These are phyloP conservation scores for Leptopilina syphax DNA, from an alignment of 2,888 invertebrate genomes.

Conservation along the genomic window DNA sequence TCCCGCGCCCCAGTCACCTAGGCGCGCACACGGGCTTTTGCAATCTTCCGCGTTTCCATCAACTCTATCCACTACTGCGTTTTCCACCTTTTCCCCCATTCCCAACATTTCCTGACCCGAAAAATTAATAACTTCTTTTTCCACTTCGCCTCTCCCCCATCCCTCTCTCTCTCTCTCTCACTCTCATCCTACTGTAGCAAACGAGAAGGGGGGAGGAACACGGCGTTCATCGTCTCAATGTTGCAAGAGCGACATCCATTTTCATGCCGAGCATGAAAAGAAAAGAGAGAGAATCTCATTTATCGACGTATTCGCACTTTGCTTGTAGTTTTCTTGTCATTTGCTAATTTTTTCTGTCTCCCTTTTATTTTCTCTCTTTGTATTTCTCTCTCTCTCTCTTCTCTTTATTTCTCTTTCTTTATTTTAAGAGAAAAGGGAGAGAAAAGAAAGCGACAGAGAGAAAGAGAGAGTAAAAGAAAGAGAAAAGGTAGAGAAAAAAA, in stretches of 20 bases:
- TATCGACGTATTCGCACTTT: conserved; percentile 20
- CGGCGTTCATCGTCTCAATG: conserved; percentile 10
- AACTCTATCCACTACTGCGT: conserved; percentile 44
- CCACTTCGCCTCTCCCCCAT: conserved; percentile 45
- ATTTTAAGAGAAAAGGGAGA: no score
- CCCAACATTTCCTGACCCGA: conserved; percentile 44
- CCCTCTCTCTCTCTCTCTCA: no score
- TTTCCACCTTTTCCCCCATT: conserved; percentile 41
- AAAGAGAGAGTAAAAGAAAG: no score
- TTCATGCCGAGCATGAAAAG: neutral
- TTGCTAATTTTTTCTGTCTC: neutral
- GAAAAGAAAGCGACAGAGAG: no score
- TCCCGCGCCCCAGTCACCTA: conserved; percentile 29
- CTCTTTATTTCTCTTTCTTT: no score
- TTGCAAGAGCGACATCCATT: conserved; percentile 13
- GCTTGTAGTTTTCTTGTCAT: conserved; percentile 7
- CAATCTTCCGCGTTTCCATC: conserved; percentile 55
- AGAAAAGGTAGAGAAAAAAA: no score
- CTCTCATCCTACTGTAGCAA: no score
- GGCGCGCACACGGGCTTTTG: conserved; percentile 46
- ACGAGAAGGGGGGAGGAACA: neutral
- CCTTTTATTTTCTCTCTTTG: no score
- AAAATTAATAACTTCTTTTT: conserved; percentile 58
- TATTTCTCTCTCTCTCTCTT: no score
- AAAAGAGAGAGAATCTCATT: conserved; percentile 43